Percentiles rank a stretch among this genome's conserved stretches.
phyloP scores from a whole-genome alignment of 2,113 vertebrate genomes.

The Pomatostomus ruficeps region DNA sequence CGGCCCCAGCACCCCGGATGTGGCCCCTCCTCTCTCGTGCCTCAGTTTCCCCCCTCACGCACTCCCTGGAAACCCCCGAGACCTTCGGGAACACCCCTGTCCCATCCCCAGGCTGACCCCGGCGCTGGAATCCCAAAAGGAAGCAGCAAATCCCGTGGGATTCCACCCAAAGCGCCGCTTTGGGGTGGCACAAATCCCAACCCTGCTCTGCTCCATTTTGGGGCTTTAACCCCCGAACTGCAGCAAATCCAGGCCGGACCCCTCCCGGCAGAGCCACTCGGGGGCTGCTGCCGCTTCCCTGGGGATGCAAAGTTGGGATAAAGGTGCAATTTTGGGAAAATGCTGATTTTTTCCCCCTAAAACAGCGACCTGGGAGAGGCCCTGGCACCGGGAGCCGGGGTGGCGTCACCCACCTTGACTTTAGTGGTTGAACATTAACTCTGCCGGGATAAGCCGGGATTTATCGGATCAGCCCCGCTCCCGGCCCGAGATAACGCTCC shows the following conservation, averaged over 20 bases:
- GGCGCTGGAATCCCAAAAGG: background rate
- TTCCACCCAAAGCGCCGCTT: rapidly evolving
- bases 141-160: background rate
- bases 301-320: rapidly evolving
- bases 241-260: background rate
- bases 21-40: background rate
- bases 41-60: background rate
- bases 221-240: background rate
- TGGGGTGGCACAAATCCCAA: rapidly evolving
- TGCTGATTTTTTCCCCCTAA: background rate
- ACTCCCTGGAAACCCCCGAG: background rate
- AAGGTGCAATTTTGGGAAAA: background rate
- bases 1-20: background rate
- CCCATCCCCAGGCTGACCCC: background rate
- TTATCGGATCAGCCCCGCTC: background rate
- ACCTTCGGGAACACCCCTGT: rapidly evolving
- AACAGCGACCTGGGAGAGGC: rapidly evolving
- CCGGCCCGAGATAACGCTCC: background rate
- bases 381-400: rapidly evolving
- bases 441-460: background rate
- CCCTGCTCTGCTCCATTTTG: background rate
- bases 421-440: background rate
- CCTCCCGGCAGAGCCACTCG: background rate
- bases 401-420: background rate
- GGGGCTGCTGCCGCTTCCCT: rapidly evolving